A percentile compares a stretch with the other conserved stretches of the same genome.
These are phyloP conservation scores for Wiebesia pumilae DNA, from an alignment of 1,140 invertebrate species.

Conservation along the genomic window DNA sequence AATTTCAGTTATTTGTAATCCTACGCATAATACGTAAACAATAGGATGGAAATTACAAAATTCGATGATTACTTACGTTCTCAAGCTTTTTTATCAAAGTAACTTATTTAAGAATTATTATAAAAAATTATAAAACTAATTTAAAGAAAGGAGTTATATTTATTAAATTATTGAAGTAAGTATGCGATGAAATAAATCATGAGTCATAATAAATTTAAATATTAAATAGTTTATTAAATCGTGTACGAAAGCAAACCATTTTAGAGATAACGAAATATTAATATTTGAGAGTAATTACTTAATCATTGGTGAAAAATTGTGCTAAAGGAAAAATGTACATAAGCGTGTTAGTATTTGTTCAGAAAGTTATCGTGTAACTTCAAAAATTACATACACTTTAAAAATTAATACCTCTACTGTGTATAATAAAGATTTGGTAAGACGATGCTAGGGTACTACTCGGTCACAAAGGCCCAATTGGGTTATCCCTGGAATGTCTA, in stretches of 20 bases:
- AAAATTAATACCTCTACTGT: background rate
- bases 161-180: too few relatives aligned
- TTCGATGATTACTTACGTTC: background rate
- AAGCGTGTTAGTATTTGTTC: background rate
- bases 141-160: too few relatives aligned
- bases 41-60: background rate
- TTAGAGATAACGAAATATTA: too few relatives aligned
- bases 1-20: background rate
- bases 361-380: background rate
- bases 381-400: background rate
- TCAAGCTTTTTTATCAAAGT: background rate
- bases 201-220: too few relatives aligned
- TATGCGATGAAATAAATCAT: too few relatives aligned
- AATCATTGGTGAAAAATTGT: background rate
- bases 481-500: background rate
- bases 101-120: background rate
- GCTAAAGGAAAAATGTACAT: background rate
- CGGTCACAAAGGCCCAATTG: constrained; percentile 16
- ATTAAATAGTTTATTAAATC: too few relatives aligned
- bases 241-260: too few relatives aligned
- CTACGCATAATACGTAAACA: background rate
- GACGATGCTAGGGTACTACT: background rate
- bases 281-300: background rate
- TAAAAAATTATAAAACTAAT: background rate
- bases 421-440: constrained; percentile 7